A percentile compares a stretch with the other conserved stretches of the same genome.
These are phyloP conservation scores for Metacarcinus magister DNA, from an alignment of 2,888 invertebrate species.

Conservation along the genomic window DNA sequence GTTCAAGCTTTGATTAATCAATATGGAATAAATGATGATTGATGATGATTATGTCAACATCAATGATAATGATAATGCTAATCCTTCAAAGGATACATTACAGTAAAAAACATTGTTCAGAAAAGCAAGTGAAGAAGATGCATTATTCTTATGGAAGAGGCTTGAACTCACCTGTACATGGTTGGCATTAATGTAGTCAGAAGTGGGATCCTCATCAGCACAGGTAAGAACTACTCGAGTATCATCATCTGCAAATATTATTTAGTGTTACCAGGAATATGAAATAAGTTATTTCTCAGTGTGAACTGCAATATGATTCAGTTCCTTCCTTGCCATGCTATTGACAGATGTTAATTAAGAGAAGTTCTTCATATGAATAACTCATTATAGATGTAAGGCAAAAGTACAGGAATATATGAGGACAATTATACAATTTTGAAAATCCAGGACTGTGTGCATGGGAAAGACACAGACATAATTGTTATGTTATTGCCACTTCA, in stretches of 20 bases:
- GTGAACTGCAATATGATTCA: background rate
- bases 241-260: slow-evolving; percentile 49
- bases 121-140: background rate
- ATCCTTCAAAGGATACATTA: background rate
- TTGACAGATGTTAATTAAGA: background rate
- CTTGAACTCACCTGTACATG: slow-evolving; percentile 67
- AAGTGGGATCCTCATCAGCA: background rate
- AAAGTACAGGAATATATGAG: too few species aligned
- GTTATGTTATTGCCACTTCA: too few species aligned
- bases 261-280: background rate
- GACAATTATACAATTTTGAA: too few species aligned
- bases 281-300: background rate
- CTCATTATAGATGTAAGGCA: too few species aligned
- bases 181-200: slow-evolving; percentile 77
- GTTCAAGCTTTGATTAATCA: too few species aligned
- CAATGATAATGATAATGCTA: background rate
- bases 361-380: background rate
- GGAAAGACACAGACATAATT: too few species aligned
- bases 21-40: too few species aligned
- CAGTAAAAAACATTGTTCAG: background rate
- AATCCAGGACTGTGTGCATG: too few species aligned
- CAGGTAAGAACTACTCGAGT: background rate
- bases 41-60: background rate
- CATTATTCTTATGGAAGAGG: background rate
- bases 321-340: background rate